Evolutionary conservation across 2,797 vertebrate genomes (phyloP), one percentile per base, ranked within the genome.

Genomic region (Fratercula arctica): DNA sequence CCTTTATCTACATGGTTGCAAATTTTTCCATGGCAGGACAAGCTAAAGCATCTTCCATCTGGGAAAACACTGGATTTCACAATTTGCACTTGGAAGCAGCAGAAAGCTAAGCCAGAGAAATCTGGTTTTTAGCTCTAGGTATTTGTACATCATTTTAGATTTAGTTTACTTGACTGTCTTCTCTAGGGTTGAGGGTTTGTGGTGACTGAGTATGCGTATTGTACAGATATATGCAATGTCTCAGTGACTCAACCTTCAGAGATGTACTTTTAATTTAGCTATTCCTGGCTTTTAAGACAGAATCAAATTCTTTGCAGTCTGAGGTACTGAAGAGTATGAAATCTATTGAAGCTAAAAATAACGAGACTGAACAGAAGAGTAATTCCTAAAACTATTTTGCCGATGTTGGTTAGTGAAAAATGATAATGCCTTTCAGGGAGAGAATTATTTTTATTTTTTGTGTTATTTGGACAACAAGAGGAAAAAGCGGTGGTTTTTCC

Each of bases 321-420:
- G n/a, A 86, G 77, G 31, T 91, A n/a, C 46, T 25, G 60, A 88
- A 76, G 57, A 89, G 20, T 69, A 45, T 82, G 80, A 94, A 90
- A 76, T 76, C 63, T 82, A 28, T 45, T 88, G 63, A 64, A 86
- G 56, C 54, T 87, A 86, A 91, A 95, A 88, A 70, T 84, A 91
- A 75, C 0, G 5, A 76, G 70, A n/a, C 37, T 53, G 59, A 94
- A 18, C 37, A 67, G 80, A 90, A 53, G 69, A 79, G 39, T 31
- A 35, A 53, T 91, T 76, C 48, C 48, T 67, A n/a, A 51, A 77
- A 41, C 63, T 61, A 4, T 54, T 88, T 61, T 20, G 1, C 69
- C 86, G 37, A 29, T 85, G 59, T 79, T 19, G 5, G 29, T 45
- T 56, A 78, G 73, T 81, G 78, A 56, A 67, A 87, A 91, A 68